phyloP scores from a whole-genome alignment of 2,888 invertebrate species.

The Callimorpha dominula region DNA sequence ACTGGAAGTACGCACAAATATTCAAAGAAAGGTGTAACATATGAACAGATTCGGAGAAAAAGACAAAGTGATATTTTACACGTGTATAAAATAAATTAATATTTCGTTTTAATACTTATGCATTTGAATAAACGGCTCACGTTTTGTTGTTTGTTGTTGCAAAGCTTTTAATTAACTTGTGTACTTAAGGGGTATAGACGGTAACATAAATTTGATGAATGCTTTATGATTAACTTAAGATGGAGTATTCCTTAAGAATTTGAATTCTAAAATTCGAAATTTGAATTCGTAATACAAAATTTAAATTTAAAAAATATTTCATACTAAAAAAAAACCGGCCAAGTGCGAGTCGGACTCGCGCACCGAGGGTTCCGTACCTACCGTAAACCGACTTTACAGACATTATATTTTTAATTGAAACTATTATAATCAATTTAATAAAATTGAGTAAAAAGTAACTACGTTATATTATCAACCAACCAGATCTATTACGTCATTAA shows the following conservation, averaged over 20 bases:
- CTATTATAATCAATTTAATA: too few species aligned
- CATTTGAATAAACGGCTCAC: conserved; percentile 16
- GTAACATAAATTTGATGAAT: conserved; percentile 1
- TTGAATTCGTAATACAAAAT: not conserved
- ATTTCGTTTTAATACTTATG: conserved; percentile 8
- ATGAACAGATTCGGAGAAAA: not conserved
- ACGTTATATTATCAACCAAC: too few species aligned
- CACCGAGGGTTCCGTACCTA: too few species aligned
- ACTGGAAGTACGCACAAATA: not conserved
- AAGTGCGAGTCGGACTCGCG: too few species aligned
- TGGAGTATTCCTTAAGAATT: not conserved
- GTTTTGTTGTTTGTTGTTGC: conserved; percentile 11
- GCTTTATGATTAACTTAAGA: not conserved
- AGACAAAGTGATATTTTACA: conserved; percentile 3
- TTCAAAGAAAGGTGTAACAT: not conserved
- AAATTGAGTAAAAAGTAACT: too few species aligned
- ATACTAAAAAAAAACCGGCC: too few species aligned
- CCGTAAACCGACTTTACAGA: too few species aligned
- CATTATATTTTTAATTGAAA: too few species aligned
- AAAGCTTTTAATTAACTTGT: conserved; percentile 18
- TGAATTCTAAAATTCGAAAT: not conserved
- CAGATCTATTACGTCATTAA: too few species aligned
- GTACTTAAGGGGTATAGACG: not conserved
- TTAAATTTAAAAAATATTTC: not conserved
- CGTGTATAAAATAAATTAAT: conserved; percentile 8